Percentiles rank a stretch among this genome's conserved stretches.
phyloP scores from a whole-genome alignment of 2,888 invertebrate species.

The Andrena bicolor region DNA sequence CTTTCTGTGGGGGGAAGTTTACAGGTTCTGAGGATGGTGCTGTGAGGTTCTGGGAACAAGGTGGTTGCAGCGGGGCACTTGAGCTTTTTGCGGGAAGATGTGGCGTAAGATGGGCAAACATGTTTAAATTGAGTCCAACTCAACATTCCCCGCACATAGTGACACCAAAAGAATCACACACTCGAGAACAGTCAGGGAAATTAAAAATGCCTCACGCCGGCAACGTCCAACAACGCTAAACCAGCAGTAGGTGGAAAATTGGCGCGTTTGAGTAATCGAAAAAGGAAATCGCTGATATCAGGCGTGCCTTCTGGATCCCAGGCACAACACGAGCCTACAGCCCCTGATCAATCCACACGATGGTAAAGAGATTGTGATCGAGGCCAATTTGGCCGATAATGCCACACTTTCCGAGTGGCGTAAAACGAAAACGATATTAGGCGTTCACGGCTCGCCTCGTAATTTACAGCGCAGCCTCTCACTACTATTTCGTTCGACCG shows the following conservation, averaged over 20 bases:
- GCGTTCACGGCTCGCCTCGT: constrained; percentile 30
- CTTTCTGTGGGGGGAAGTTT: too few relatives aligned
- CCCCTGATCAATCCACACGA: constrained; percentile 71
- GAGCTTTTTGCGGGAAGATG: too few relatives aligned
- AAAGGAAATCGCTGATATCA: constrained; percentile 4
- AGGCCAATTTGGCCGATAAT: constrained; percentile 74
- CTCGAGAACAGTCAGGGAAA: too few relatives aligned
- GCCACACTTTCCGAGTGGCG: constrained; percentile 51
- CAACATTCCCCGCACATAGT: too few relatives aligned
- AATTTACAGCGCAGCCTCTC: constrained; percentile 25
- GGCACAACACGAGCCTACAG: constrained; percentile 7
- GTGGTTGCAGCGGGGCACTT: too few relatives aligned
- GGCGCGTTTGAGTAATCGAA: constrained; percentile 1
- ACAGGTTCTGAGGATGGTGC: too few relatives aligned
- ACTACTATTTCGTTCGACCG: constrained; percentile 19
- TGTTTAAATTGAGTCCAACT: too few relatives aligned
- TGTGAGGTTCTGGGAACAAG: too few relatives aligned
- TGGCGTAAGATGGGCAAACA: too few relatives aligned
- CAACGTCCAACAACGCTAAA: background rate
- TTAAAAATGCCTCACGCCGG: too few relatives aligned
- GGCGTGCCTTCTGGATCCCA: background rate
- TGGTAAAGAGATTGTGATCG: constrained; percentile 73
- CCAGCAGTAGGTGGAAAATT: background rate
- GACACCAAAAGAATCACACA: too few relatives aligned
- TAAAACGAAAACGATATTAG: constrained; percentile 35